Percentiles rank a stretch among this genome's conserved stretches.
These are phyloP conservation scores for Schizaphis graminum DNA, from an alignment of 2,888 invertebrate species.

Conservation along the genomic window DNA sequence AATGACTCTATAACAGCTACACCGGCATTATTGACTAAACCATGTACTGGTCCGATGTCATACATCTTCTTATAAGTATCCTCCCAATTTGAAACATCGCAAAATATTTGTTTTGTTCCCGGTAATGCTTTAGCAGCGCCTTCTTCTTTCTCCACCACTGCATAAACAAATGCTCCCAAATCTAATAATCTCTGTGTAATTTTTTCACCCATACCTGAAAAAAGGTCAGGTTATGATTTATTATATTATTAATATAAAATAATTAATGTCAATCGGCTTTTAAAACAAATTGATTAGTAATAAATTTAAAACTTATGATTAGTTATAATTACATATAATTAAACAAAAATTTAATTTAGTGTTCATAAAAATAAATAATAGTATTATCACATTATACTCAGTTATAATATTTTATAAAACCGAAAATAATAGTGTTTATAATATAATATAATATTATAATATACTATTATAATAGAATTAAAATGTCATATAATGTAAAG, in stretches of 20 bases:
- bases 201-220: conserved; percentile 40
- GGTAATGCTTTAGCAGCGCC: conserved; percentile 76
- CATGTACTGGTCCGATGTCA: conserved; percentile 79
- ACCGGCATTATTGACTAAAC: conserved; percentile 92
- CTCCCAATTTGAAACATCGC: conserved; percentile 83
- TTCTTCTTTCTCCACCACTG: conserved; percentile 73
- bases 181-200: neutral
- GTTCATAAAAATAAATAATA: neutral
- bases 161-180: conserved; percentile 14
- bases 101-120: conserved; percentile 77
- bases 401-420: too few species aligned
- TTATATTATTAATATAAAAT: neutral
- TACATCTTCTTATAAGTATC: conserved; percentile 76
- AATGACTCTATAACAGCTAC: conserved; percentile 80
- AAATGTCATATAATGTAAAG: too few species aligned
- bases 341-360: neutral
- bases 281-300: neutral
- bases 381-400: neutral
- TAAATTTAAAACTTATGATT: neutral
- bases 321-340: neutral
- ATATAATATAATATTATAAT: too few species aligned
- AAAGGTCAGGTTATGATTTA: neutral
- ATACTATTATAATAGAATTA: too few species aligned
- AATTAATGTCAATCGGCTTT: neutral
- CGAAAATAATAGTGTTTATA: too few species aligned